A percentile compares a stretch with the other conserved stretches of the same genome.
These are phyloP conservation scores for Cylloceria caligata DNA, from an alignment of 2,888 invertebrate genomes.

Conservation along the genomic window DNA sequence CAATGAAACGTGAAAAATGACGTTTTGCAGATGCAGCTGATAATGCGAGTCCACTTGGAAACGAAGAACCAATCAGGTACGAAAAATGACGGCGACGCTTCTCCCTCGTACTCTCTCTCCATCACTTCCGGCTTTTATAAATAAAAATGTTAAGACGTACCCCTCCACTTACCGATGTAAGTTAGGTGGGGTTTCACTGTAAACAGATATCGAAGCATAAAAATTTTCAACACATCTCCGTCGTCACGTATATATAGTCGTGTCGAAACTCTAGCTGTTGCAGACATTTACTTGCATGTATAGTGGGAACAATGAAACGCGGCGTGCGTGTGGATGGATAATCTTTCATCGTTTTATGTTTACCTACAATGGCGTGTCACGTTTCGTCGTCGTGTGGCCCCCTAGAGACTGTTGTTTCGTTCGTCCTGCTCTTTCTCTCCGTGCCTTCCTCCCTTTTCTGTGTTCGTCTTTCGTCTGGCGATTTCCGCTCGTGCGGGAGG, in stretches of 20 bases:
- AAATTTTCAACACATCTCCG: conserved; percentile 30
- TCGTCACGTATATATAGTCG: conserved; percentile 45
- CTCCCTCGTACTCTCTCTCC: too few relatives aligned
- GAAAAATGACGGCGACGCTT: too few relatives aligned
- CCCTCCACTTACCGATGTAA: too few relatives aligned
- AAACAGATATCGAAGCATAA: conserved; percentile 3
- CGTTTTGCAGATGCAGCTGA: background rate
- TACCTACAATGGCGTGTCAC: conserved; percentile 72
- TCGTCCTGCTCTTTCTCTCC: conserved; percentile 35
- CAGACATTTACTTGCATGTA: conserved; percentile 31
- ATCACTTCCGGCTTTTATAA: too few relatives aligned
- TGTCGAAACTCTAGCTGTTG: conserved; percentile 52
- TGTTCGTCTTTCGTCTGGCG: conserved; percentile 26
- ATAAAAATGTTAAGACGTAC: too few relatives aligned
- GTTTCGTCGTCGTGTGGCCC: conserved; percentile 71
- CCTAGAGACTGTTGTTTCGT: conserved; percentile 42
- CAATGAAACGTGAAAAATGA: background rate
- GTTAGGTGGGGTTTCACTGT: too few relatives aligned
- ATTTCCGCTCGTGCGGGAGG: conserved; percentile 29
- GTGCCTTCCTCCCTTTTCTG: conserved; percentile 5
- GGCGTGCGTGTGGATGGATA: conserved; percentile 75
- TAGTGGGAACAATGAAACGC: conserved; percentile 59
- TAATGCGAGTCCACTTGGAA: background rate
- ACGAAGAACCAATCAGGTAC: too few relatives aligned
- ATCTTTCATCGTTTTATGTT: conserved; percentile 78